Percentiles rank a stretch among this genome's conserved stretches.
phyloP scores from a whole-genome alignment of 2,797 vertebrate species.

The Liparis tanakae region DNA sequence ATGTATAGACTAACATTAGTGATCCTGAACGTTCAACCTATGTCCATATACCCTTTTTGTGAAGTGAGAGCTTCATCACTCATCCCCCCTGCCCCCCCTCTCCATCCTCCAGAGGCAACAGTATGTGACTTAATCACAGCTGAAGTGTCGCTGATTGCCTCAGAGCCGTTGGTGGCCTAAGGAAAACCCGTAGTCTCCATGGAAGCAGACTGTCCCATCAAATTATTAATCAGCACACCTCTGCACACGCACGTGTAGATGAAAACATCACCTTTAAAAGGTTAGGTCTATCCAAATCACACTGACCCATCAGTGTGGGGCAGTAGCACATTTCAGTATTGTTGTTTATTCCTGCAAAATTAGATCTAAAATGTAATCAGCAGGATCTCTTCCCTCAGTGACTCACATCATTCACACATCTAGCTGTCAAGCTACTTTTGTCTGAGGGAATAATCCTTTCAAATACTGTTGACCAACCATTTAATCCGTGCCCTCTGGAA shows the following conservation, averaged over 20 bases:
- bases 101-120: constrained; percentile 62
- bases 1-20: constrained; percentile 69
- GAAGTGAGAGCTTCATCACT: constrained; percentile 70
- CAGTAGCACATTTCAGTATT: background rate
- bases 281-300: background rate
- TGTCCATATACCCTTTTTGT: constrained; percentile 49
- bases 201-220: constrained; percentile 49
- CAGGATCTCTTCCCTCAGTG: background rate
- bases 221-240: constrained; percentile 46
- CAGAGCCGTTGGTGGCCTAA: constrained; percentile 57
- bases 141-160: constrained; percentile 72
- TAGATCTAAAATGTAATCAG: background rate
- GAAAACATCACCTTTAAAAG: constrained; percentile 10
- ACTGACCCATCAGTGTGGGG: background rate
- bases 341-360: background rate
- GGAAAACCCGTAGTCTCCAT: constrained; percentile 45
- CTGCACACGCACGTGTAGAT: background rate
- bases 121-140: constrained; percentile 77
- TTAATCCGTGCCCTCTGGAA: constrained; percentile 48
- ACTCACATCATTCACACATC: background rate
- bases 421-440: background rate
- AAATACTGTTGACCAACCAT: constrained; percentile 33
- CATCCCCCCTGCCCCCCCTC: constrained; percentile 22
- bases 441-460: background rate
- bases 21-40: constrained; percentile 64